Percentiles rank a stretch among this genome's conserved stretches.
phyloP scores from a whole-genome alignment of 1,140 invertebrate genomes.

The Laupala kohalensis region DNA sequence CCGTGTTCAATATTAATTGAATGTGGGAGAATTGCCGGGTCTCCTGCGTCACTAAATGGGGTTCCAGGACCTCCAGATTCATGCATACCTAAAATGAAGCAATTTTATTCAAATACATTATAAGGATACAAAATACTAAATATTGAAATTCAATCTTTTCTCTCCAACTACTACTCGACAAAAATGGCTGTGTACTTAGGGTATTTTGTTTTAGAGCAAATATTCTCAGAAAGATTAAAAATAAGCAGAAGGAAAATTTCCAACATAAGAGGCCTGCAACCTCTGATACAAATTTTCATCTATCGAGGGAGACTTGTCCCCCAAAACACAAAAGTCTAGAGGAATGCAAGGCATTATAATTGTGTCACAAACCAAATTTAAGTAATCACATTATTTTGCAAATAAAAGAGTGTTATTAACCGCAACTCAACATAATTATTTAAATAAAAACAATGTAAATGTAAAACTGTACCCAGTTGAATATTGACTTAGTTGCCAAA shows the following conservation, averaged over 20 bases:
- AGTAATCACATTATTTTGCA: too few relatives aligned
- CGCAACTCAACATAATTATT: too few relatives aligned
- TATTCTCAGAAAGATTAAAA: background rate
- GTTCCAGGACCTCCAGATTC: background rate
- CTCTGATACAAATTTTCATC: background rate
- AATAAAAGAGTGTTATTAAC: too few relatives aligned
- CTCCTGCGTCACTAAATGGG: background rate
- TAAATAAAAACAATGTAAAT: too few relatives aligned
- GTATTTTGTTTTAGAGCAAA: background rate
- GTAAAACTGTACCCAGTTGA: too few relatives aligned
- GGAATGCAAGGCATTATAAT: too few relatives aligned
- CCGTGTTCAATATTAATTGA: background rate
- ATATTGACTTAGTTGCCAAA: too few relatives aligned
- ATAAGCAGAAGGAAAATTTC: background rate
- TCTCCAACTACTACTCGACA: too few relatives aligned
- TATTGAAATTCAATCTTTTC: background rate
- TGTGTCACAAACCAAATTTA: too few relatives aligned
- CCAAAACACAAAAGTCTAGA: too few relatives aligned
- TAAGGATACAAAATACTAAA: background rate
- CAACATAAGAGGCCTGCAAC: background rate
- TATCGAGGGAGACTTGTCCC: too few relatives aligned
- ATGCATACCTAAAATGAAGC: background rate
- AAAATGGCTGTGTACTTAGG: too few relatives aligned
- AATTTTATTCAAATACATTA: background rate
- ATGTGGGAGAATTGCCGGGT: background rate